Evolutionary conservation across 1,140 invertebrate species (phyloP).

Genomic region (Manduca sexta): DNA sequence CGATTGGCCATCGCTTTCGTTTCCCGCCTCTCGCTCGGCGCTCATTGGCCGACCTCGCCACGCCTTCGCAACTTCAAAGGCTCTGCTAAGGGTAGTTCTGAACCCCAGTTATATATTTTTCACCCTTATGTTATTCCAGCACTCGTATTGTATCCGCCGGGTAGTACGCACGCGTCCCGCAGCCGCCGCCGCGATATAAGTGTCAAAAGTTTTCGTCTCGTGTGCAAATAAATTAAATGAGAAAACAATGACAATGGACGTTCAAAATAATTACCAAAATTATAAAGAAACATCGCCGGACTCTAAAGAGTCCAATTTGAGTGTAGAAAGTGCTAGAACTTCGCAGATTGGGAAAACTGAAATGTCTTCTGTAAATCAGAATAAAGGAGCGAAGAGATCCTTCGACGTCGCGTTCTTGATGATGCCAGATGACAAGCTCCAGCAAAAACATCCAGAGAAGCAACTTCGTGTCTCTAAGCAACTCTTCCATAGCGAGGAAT

Average conservation of each 20-base stretch:
- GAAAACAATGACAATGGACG: conserved; percentile 73
- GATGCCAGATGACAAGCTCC: conserved; percentile 86
- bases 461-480: conserved; percentile 74
- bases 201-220: conserved; percentile 59
- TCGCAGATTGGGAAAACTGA: conserved; percentile 46
- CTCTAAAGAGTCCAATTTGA: conserved; percentile 52
- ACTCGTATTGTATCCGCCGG: conserved; percentile 55
- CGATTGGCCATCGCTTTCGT: conserved; percentile 49
- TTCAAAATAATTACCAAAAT: conserved; percentile 70
- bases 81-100: conserved; percentile 61
- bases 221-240: conserved; percentile 53
- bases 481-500: conserved; percentile 61
- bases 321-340: conserved; percentile 61
- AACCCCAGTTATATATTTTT: conserved; percentile 69
- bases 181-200: conserved; percentile 47
- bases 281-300: conserved; percentile 66
- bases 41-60: conserved; percentile 45
- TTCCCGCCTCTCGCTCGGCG: conserved; percentile 46
- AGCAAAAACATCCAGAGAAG: conserved; percentile 78
- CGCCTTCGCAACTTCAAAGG: conserved; percentile 53
- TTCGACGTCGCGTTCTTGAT: conserved; percentile 92
- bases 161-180: conserved; percentile 58
- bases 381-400: conserved; percentile 78
- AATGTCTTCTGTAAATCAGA: conserved; percentile 51
- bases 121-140: conserved; percentile 57